A percentile compares a stretch with the other conserved stretches of the same genome.
phyloP scores from a whole-genome alignment of 2,113 vertebrate species.

The Odocoileus virginianus region DNA sequence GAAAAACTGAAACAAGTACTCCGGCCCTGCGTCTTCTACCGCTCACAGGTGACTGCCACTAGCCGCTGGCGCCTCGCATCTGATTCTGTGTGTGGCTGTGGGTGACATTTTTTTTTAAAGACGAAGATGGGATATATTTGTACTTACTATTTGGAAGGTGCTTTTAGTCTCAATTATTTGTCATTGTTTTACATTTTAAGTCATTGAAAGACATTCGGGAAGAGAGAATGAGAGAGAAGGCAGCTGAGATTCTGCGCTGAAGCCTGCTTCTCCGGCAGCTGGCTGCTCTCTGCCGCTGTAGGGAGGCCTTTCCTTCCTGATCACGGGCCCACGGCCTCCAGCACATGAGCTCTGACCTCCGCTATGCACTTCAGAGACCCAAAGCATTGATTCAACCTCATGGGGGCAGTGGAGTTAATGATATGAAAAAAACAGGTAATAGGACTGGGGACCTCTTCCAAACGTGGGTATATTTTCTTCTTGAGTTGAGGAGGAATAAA shows the following conservation, averaged over 20 bases:
- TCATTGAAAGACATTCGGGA: neutral
- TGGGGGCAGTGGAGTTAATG: neutral
- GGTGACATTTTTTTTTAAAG: neutral
- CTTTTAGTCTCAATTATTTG: neutral
- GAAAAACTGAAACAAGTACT: neutral
- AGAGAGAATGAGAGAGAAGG: neutral
- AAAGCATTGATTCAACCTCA: neutral
- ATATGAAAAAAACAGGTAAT: neutral
- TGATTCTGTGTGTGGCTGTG: neutral
- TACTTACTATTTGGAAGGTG: neutral
- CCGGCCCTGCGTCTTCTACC: rapidly evolving
- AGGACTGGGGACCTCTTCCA: neutral
- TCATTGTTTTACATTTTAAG: neutral
- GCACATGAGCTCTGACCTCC: neutral
- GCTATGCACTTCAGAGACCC: neutral
- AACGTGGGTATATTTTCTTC: neutral
- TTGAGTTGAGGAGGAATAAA: neutral
- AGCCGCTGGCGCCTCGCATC: neutral
- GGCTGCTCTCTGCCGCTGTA: neutral
- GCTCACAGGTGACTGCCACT: neutral
- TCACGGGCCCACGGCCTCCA: neutral
- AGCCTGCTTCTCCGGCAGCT: neutral
- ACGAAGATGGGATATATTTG: neutral
- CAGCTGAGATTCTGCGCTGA: neutral
- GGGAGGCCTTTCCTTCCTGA: neutral